Evolutionary conservation across 2,888 invertebrate species (phyloP), one percentile per base, ranked within the genome.

Genomic region (Cetonia aurata): DNA sequence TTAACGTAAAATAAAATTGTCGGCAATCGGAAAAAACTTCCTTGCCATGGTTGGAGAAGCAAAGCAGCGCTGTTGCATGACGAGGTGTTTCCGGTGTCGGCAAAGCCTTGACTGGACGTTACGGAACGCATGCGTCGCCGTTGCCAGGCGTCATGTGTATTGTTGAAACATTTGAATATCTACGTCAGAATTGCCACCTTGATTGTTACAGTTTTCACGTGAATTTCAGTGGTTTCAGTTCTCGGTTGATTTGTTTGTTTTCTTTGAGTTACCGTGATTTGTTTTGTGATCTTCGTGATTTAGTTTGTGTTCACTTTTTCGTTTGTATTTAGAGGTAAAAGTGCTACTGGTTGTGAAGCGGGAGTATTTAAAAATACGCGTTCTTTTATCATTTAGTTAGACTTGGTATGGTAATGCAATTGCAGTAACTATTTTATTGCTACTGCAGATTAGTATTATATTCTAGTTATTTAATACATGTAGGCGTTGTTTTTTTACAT

Each of bases 151-250:
- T 83, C 81, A 79, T 80, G 77, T 80, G 80, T 78, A 82, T 82
- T 82, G 82, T 82, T 81, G 80, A 81, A 81, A 82, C 82, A 82
- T 83, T 84, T 82, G 83, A 83, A 83, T 83, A 80, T 80, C 80
- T 81, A 81, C 82, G 83, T 81, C 82, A 81, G 79, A 81, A 77
- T 79, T 79, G 78, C 82, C 81, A 79, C 81, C 80, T 79, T 77
- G 77, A 78, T 80, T 79, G 79, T 79, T 81, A 82, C 83, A 83
- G 83, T 83, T 83, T 83, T 83, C 82, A 82, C 79, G 81, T 81
- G 83, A 80, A 82, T 81, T 83, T 82, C 83, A 81, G 81, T 82
- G 81, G 77, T 83, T 83, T 82, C 82, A 81, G 81, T 83, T 80
- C 79, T 74, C 77, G 78, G 77, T 65, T 71, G 70, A 42, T 69